Percentiles rank a stretch among this genome's conserved stretches.
These are phyloP conservation scores for Molossus molossus DNA, from an alignment of 2,797 vertebrate genomes.

Conservation along the genomic window DNA sequence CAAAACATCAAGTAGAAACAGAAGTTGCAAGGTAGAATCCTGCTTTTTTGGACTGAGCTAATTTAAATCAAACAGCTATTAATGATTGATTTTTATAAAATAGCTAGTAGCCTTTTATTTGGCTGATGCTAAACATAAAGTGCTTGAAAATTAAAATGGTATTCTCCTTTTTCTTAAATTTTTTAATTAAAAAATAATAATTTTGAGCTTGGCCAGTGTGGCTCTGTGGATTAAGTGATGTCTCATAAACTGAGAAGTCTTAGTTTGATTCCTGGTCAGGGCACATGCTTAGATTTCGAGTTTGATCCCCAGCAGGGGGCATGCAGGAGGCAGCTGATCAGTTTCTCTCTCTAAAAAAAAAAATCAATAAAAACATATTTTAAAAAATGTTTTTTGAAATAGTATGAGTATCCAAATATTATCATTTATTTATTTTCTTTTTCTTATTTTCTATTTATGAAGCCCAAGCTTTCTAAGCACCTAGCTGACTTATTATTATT, in stretches of 20 bases:
- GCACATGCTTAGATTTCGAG: no score
- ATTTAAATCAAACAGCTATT: constrained; percentile 68
- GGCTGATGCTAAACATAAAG: constrained; percentile 7
- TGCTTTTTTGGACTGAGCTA: not conserved
- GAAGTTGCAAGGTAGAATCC: not conserved
- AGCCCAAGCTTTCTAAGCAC: not conserved
- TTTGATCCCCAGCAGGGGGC: no score
- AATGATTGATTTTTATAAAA: constrained; percentile 79
- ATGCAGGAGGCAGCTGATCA: no score
- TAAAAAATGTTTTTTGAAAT: constrained; percentile 15
- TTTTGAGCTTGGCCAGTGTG: no score
- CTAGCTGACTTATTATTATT: not conserved
- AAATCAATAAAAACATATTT: no score
- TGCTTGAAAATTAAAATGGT: not conserved
- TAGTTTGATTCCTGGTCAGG: no score
- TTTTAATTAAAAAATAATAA: not conserved
- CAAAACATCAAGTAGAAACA: constrained; percentile 56
- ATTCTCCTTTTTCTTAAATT: constrained; percentile 18
- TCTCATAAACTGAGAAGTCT: no score
- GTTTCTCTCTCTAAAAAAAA: no score
- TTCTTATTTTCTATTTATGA: not conserved
- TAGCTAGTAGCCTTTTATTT: constrained; percentile 58
- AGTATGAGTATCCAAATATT: not conserved
- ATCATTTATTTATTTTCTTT: not conserved
- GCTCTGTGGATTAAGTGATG: no score